Percentiles rank a stretch among this genome's conserved stretches.
phyloP scores from a whole-genome alignment of 2,113 vertebrate species.

The Antechinus stuartii region DNA sequence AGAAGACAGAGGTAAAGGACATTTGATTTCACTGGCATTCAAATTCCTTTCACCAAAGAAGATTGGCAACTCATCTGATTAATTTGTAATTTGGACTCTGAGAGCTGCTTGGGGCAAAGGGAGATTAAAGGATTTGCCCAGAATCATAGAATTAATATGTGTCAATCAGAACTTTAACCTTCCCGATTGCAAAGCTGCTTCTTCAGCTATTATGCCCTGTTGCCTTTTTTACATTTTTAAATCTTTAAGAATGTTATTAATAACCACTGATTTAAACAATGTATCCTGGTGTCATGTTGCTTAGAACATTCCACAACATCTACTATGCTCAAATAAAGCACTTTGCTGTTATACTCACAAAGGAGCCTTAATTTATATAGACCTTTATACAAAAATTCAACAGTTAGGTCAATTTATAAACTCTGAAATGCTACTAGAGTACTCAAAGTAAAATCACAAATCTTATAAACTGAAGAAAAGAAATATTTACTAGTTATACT shows the following conservation, averaged over 20 bases:
- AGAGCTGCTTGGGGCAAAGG: neutral
- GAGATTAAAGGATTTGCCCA: neutral
- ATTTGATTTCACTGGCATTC: neutral
- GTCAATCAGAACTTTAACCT: neutral
- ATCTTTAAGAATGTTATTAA: neutral
- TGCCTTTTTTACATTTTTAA: neutral
- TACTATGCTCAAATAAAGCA: constrained; percentile 14
- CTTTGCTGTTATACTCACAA: neutral
- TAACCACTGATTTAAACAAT: neutral
- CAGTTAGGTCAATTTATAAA: neutral
- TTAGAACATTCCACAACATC: constrained; percentile 14
- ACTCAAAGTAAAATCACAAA: constrained; percentile 29
- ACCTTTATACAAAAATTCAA: neutral
- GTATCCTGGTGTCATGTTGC: neutral
- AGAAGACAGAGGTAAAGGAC: neutral
- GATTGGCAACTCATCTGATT: neutral
- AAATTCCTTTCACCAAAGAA: neutral
- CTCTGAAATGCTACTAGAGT: neutral
- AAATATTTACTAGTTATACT: constrained; percentile 26
- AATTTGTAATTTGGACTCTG: neutral
- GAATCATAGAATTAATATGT: neutral
- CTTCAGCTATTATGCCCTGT: neutral
- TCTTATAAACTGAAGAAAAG: constrained; percentile 25
- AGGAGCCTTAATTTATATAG: neutral
- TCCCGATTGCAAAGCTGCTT: neutral